Evolutionary conservation across 2,888 invertebrate genomes (phyloP).

Genomic region (Chymomyza caudatula): DNA sequence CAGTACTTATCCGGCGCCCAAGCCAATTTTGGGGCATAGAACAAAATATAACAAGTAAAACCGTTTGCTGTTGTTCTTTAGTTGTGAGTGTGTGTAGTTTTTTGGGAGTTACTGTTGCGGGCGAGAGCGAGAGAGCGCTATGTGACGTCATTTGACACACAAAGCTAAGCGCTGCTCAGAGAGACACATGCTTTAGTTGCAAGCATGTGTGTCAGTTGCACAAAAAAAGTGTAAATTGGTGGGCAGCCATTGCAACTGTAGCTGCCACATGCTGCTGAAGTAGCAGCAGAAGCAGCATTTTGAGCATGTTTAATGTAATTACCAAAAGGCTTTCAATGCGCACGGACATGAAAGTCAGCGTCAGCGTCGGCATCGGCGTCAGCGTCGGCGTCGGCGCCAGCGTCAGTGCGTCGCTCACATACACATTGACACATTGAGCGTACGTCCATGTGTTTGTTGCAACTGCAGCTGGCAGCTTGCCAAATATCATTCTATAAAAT

Average conservation of each 20-base stretch:
- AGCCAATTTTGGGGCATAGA: constrained; percentile 1
- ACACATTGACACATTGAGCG: constrained; percentile 4
- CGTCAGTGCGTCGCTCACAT: constrained; percentile 15
- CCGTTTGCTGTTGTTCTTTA: constrained; percentile 11
- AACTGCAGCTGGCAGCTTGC: constrained; percentile 42
- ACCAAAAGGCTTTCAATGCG: constrained; percentile 68
- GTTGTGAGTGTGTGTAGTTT: constrained; percentile 29
- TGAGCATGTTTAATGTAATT: constrained; percentile 71
- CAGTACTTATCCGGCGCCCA: constrained; percentile 56
- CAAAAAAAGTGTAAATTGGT: constrained; percentile 59
- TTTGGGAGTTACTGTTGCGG: not conserved
- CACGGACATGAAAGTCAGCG: constrained; percentile 51
- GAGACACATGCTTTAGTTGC: constrained; percentile 3
- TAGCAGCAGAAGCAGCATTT: constrained; percentile 36
- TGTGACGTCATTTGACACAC: not conserved
- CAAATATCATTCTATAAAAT: constrained; percentile 72
- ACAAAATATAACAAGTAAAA: not conserved
- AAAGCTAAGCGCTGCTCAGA: not conserved
- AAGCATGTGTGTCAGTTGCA: constrained; percentile 3
- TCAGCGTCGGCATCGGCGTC: too few relatives aligned
- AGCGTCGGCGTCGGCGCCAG: too few relatives aligned
- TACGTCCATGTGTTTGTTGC: constrained; percentile 9
- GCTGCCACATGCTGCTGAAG: constrained; percentile 34
- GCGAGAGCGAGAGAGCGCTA: not conserved
- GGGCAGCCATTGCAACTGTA: not conserved